Base-by-base conservation (phyloP, 2,797 vertebrate species). In the Cetoscarus ocellatus region DNA sequence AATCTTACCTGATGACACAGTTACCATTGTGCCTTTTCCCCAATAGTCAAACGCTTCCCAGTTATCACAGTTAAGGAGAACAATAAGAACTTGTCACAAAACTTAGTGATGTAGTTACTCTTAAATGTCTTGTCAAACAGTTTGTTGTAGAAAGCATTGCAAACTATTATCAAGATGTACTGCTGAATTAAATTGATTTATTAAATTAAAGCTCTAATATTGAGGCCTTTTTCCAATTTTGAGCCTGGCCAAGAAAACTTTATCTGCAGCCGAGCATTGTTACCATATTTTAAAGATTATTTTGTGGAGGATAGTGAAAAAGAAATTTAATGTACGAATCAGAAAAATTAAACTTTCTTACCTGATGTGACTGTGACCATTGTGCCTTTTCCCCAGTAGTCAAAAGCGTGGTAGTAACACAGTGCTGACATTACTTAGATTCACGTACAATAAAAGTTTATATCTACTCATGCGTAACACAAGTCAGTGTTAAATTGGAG, bases 21-120 rank as follows among this genome's bases (percentile, higher is more conserved):
- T 92, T 75, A 95, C 91, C 63, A 11, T 0, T 0, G 80, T 72
- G 0, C 95, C 95, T 3, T 39, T 66, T 34, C 94, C 95, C 95
- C 93, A 94, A 35, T 79, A 42, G 5, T 86, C 73, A 1, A 91
- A 87, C 38, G 61, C 52, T 1, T 7, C 80, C 75, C 82, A 86
- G 74, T 73, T 2, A 53, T 61, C 65, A 90, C 84, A 86, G 76
- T 85, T 4, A 19, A 47, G 6, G 51, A 0, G 71, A 11, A 67
- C 44, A 71, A 44, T 35, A 35, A 13, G 19, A 0, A 11, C 40
- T 27, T 50, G 19, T 18, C 4, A 77, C 70, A 85, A 83, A 86
- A 85, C 73, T 10, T 17, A 7, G 34, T 0, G 10, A 51, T 53
- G 14, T 40, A 47, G 11, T 39, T 55, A 45, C 53, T 19, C n/a